Evolutionary conservation across 2,888 invertebrate genomes (phyloP), one percentile per base, ranked within the genome.

Genomic region (Norana najaformis): DNA sequence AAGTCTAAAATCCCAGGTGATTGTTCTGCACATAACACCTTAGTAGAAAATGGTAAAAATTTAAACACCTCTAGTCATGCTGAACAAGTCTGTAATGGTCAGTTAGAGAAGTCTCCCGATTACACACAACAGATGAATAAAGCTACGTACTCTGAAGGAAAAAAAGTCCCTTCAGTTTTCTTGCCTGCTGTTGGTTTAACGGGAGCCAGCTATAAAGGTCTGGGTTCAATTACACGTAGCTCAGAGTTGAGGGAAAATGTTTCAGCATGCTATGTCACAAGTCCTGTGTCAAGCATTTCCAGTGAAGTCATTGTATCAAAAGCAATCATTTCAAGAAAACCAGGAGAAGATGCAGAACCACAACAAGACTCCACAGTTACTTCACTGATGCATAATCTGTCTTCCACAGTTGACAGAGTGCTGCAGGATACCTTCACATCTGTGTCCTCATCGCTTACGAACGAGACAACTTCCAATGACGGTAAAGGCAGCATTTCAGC

Each of bases 301-400:
- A 69, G n/a, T n/a, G 69, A 69, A n/a, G 13, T 69, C 69, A n/a
- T n/a, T n/a, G n/a, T 69, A 69, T 8, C 69, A 69, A 69, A 69
- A 69, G 69, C 69, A 69, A 69, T 69, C 69, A 69, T 69, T 69
- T 69, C 69, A 69, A 69, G 69, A n/a, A 69, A 69, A 69, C 69
- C 69, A n/a, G n/a, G n/a, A n/a, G 69, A 69, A 69, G 69, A 69
- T 69, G 69, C 69, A n/a, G 69, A 69, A n/a, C 11, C 69, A n/a
- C n/a, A 69, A 69, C 69, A 8, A n/a, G n/a, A 69, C 69, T 2
- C 47, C 47, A 47, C 1, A 47, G 47, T 47, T 23, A 23, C n/a
- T 2, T n/a, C 69, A n/a, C n/a, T n/a, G 30, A 30, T 69, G 30
- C n/a, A 11, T 69, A n/a, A 69, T 69, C 69, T n/a, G 69, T 69